These are phyloP conservation scores for Leucophenga varia DNA, from an alignment of 1,140 invertebrate species.

Conservation along the genomic window DNA sequence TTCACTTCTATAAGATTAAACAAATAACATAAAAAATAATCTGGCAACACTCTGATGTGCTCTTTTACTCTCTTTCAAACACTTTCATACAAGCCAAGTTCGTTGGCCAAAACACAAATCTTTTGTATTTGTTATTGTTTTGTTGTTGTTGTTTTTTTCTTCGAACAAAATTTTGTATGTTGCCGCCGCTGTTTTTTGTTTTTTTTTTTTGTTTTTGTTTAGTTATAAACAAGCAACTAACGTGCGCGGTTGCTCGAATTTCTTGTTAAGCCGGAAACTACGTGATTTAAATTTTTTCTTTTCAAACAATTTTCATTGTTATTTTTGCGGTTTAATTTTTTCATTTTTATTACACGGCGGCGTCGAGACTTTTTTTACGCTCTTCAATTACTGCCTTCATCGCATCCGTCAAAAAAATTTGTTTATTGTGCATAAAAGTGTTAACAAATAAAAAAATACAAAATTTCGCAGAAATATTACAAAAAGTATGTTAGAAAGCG, in stretches of 20 bases:
- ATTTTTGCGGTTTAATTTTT: too few species aligned
- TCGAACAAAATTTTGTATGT: constrained; percentile 25
- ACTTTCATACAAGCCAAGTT: too few species aligned
- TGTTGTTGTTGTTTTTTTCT: constrained; percentile 19
- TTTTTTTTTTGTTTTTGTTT: constrained; percentile 16
- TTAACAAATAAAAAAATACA: constrained; percentile 12
- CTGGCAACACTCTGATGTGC: too few species aligned
- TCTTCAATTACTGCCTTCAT: too few species aligned
- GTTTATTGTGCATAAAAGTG: background rate
- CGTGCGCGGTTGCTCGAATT: constrained; percentile 18
- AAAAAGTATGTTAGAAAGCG: constrained; percentile 3
- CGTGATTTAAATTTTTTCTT: background rate
- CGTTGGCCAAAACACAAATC: too few species aligned
- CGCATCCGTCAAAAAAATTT: too few species aligned
- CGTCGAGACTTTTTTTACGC: too few species aligned
- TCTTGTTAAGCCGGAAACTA: constrained; percentile 25
- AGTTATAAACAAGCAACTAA: constrained; percentile 20
- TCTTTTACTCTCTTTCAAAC: constrained; percentile 20
- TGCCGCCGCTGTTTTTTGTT: background rate
- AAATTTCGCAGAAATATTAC: constrained; percentile 30
- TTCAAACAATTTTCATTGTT: too few species aligned
- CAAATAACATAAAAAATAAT: too few species aligned
- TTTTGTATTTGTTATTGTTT: too few species aligned
- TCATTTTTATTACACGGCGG: too few species aligned
- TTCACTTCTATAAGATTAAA: too few species aligned